These are phyloP conservation scores for Arrhopalites spinosus DNA, from an alignment of 2,888 invertebrate species.

Conservation along the genomic window DNA sequence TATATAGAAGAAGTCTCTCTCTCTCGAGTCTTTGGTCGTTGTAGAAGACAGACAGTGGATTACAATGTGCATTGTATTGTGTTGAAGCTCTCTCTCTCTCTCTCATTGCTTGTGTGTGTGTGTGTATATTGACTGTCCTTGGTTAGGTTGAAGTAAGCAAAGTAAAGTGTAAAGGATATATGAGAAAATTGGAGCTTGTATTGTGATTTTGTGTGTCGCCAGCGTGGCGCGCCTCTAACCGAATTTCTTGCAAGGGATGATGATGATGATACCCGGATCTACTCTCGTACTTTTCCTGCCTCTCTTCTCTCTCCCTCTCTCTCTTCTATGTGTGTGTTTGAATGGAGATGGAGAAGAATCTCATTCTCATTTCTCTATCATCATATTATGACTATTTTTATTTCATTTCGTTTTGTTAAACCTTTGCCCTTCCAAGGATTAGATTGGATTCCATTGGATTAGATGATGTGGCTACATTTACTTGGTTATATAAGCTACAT, in stretches of 20 bases:
- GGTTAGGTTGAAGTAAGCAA: conserved; percentile 29
- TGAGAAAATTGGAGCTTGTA: conserved; percentile 48
- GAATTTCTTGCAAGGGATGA: conserved; percentile 39
- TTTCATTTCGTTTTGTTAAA: conserved; percentile 40
- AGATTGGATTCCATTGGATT: conserved; percentile 38
- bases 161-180: conserved; percentile 36
- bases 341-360: conserved; percentile 1
- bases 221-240: conserved; percentile 45
- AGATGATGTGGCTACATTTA: conserved; percentile 20
- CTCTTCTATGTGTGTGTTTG: conserved; percentile 1
- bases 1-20: too few relatives aligned
- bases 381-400: conserved; percentile 45
- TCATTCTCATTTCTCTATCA: conserved; percentile 42
- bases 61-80: conserved; percentile 13
- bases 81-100: neutral
- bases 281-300: conserved; percentile 15
- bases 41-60: neutral
- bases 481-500: neutral
- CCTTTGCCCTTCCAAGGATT: conserved; percentile 41
- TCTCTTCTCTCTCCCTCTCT: conserved; percentile 20
- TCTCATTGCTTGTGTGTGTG: neutral
- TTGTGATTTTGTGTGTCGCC: conserved; percentile 54
- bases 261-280: conserved; percentile 43
- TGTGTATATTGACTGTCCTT: neutral
- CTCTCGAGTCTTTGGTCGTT: too few relatives aligned